Evolutionary conservation across 2,888 invertebrate species (phyloP), one percentile per base, ranked within the genome.

Genomic region (Parapristionchus giblindavisi): DNA sequence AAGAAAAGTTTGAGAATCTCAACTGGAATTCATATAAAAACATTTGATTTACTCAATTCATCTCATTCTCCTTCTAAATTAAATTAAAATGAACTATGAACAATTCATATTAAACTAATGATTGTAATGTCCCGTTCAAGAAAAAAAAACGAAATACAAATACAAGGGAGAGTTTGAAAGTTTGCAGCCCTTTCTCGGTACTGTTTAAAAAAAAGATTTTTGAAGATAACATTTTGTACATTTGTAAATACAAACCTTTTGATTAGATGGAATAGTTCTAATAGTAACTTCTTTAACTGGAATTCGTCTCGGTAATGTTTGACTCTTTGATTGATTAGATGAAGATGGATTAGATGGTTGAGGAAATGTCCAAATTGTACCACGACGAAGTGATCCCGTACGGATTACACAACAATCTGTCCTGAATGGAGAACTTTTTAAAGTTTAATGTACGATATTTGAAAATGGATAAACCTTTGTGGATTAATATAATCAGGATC

Each of bases 311-410:
- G 52, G 52, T 3, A 52, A 17, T 34, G 51, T 68, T 52, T 68
- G 36, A 52, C 48, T 65, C 65, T 65, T 40, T 14, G 34, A 21
- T 2, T 29, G 43, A n/a, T 24, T 5, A 32, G 43, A 6, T 48
- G 48, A 48, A 0, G 4, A 6, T 4, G 24, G 24, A 61, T 29
- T 36, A 4, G 21, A 21, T 24, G 65, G 24, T 29, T 65, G 65
- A 17, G 40, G 65, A 21, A 68, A 68, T 52, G 68, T 68, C 68
- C 68, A 68, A 2, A 68, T 52, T 29, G 68, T 68, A 32, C 68
- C 68, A 36, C 68, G 21, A 21, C 52, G 29, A 11, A 40, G 43
- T 48, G 65, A 65, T 27, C 43, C 65, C 36, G 8, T 48, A 1
- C 65, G 40, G 27, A 65, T 48, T 4, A 65, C 40, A 65, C 65